These are phyloP conservation scores for Rotaria sp. DNA, from an alignment of 2,888 invertebrate species.

Conservation along the genomic window DNA sequence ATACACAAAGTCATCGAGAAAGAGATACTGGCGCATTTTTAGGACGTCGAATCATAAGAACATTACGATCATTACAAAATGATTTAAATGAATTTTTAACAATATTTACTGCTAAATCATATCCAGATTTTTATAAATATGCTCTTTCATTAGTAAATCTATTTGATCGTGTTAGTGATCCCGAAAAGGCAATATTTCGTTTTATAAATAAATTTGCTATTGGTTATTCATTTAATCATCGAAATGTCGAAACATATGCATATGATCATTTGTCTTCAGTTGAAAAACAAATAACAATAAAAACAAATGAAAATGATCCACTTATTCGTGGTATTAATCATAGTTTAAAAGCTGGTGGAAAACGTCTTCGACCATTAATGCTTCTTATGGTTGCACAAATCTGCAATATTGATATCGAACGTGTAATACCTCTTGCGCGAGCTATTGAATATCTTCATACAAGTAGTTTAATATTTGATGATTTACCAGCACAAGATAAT, in stretches of 20 bases:
- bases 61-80: neutral
- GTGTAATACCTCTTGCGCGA: neutral
- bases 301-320: neutral
- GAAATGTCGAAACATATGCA: constrained; percentile 1
- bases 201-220: neutral
- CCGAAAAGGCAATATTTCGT: constrained; percentile 11
- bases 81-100: neutral
- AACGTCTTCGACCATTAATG: constrained; percentile 29
- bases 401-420: neutral
- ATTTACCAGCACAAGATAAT: constrained; percentile 34
- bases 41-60: constrained; percentile 12
- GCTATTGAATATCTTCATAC: constrained; percentile 31
- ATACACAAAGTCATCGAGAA: neutral
- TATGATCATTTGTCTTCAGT: neutral
- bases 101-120: neutral
- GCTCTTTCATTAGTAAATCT: neutral
- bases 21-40: neutral
- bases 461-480: constrained; percentile 30
- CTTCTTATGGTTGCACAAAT: neutral
- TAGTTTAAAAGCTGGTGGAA: constrained; percentile 23
- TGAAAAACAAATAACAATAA: neutral
- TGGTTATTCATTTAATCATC: neutral
- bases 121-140: constrained; percentile 7
- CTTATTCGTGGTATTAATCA: neutral
- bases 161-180: constrained; percentile 26